Percentiles rank a stretch among this genome's conserved stretches.
phyloP scores from a whole-genome alignment of 2,888 invertebrate species.

The Lomographa bimaculata region DNA sequence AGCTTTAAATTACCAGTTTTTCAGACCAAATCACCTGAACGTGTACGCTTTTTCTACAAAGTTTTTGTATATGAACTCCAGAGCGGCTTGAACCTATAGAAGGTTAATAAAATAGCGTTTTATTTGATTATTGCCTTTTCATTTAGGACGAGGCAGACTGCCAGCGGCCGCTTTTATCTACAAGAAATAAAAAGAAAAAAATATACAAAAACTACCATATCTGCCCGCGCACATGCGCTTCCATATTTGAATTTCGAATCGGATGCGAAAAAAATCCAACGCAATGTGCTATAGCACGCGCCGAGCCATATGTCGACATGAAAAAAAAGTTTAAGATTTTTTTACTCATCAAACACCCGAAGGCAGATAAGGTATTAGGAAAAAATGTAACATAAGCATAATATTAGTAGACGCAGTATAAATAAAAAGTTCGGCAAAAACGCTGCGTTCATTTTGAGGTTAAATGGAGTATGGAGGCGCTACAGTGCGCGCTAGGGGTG shows the following conservation, averaged over 20 bases:
- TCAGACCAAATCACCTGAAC: no score
- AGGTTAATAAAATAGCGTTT: conserved; percentile 39
- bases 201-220: conserved; percentile 59
- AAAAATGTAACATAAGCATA: conserved; percentile 81
- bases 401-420: conserved; percentile 69
- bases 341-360: conserved; percentile 71
- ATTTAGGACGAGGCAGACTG: conserved; percentile 43
- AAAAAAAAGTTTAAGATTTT: conserved; percentile 64
- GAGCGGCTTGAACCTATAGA: no score
- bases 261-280: conserved; percentile 79
- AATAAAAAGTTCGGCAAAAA: conserved; percentile 73
- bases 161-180: conserved; percentile 47
- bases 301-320: conserved; percentile 64
- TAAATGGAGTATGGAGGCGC: conserved; percentile 64
- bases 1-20: no score
- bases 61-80: no score
- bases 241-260: conserved; percentile 76
- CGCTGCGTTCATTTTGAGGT: conserved; percentile 62
- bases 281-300: conserved; percentile 79
- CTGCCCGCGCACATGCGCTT: conserved; percentile 65
- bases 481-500: conserved; percentile 21
- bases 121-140: conserved; percentile 54
- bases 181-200: conserved; percentile 48
- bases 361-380: conserved; percentile 64
- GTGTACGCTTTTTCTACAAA: no score